These are phyloP conservation scores for Dallia pectoralis DNA, from an alignment of 2,797 vertebrate species.

Conservation along the genomic window DNA sequence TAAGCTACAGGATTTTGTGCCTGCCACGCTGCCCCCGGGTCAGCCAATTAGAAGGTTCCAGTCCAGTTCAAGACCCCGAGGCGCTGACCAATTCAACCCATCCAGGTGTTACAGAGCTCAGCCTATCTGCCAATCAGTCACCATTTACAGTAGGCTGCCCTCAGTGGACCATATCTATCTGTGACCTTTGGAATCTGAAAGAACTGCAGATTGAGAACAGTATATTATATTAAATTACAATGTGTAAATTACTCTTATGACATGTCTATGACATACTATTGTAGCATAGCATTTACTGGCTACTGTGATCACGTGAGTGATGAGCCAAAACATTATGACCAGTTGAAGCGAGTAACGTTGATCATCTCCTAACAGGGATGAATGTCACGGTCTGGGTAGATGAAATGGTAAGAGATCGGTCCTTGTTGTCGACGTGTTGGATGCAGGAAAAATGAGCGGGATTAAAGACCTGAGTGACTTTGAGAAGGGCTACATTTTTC, in stretches of 20 bases:
- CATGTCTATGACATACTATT: not conserved
- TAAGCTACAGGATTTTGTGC: not conserved
- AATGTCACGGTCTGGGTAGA: too few species aligned
- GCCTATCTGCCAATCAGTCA: conserved; percentile 1
- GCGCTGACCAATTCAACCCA: not conserved
- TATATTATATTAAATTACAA: not conserved
- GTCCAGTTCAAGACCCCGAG: not conserved
- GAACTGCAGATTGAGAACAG: not conserved
- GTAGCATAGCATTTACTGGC: not conserved
- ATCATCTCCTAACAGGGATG: too few species aligned
- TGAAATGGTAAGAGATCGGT: too few species aligned
- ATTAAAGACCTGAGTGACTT: too few species aligned
- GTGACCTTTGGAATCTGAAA: not conserved
- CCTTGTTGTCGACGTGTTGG: too few species aligned
- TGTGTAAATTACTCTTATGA: not conserved
- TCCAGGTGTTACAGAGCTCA: not conserved
- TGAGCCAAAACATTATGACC: too few species aligned
- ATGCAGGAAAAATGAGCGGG: too few species aligned
- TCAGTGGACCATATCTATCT: not conserved
- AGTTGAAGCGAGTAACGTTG: too few species aligned
- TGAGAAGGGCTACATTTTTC: too few species aligned
- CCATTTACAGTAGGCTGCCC: not conserved
- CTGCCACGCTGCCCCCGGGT: conserved; percentile 1
- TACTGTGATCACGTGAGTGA: not conserved
- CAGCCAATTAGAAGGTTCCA: conserved; percentile 13